Base-by-base conservation (phyloP, 2,888 invertebrate genomes). In the Clepsis dumicolana region DNA sequence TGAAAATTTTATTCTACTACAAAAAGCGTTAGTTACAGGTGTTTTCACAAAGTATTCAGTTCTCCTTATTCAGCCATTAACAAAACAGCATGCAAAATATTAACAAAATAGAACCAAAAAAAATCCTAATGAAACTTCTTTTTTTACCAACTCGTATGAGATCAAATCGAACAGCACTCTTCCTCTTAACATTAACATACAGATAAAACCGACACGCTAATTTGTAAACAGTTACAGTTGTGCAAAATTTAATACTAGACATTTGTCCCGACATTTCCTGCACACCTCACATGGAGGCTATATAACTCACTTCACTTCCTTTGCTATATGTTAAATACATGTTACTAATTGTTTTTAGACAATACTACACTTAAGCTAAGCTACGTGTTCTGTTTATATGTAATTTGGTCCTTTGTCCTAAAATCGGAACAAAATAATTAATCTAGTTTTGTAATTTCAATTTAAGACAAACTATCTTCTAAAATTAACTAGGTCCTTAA, bases 141-240 rank as follows among this genome's bases (percentile, higher is more conserved):
- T 5, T 25, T 25, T 24, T 21, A 29, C 53, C 53, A 65, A 53
- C 53, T 18, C 24, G 16, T 61, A 16, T 29, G 29, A 25, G 24
- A 48, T 48, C 21, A 41, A 38, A 52, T 64, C 52, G n/a, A 50
- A 18, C 14, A 24, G 29, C 50, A 16, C 21, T 57, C 82, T 77
- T 77, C 75, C 78, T 80, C 87, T 88, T 88, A 86, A 87, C 73
- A 72, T 84, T 80, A 80, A 77, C 79, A 77, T 77, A 73, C 69
- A 80, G 87, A 87, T 88, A 87, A 87, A 81, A 83, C 80, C 77
- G 80, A 87, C 81, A 81, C 80, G 80, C 79, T 84, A 84, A 87
- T 87, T 86, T 85, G 84, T 86, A 82, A 86, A 80, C 80, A 75
- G 82, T 82, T 77, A 79, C 77, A 77, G 78, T 85, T 86, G 80